These are phyloP conservation scores for Halcyon leucocephala DNA, from an alignment of 2,797 vertebrate genomes.

Conservation along the genomic window DNA sequence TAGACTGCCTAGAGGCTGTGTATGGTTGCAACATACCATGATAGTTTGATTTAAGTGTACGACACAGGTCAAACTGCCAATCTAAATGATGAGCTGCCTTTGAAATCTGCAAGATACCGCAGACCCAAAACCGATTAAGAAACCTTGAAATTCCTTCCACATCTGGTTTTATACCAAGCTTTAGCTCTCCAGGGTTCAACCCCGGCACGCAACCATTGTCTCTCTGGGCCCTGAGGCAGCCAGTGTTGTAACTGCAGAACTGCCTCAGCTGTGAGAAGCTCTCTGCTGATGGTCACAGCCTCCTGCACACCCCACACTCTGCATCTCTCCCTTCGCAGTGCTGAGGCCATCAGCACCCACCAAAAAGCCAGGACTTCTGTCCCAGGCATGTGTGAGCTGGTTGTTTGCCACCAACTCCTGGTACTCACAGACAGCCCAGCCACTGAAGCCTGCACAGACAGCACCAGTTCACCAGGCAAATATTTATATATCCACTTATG, in stretches of 20 bases:
- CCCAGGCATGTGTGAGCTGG: background rate
- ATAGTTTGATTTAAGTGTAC: background rate
- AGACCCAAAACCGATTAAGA: background rate
- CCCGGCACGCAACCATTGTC: background rate
- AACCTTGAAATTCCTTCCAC: background rate
- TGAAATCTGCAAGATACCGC: background rate
- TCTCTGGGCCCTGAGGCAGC: background rate
- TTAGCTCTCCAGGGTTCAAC: background rate
- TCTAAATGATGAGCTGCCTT: background rate
- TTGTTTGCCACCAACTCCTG: too few species aligned
- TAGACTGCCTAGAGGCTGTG: background rate
- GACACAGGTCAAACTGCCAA: background rate
- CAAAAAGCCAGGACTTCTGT: background rate
- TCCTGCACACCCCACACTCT: accelerated
- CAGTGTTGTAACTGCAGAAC: too few species aligned
- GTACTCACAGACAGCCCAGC: accelerated
- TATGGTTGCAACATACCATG: background rate
- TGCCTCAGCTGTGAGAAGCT: background rate
- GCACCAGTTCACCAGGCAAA: background rate
- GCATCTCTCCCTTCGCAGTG: background rate
- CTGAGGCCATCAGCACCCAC: background rate
- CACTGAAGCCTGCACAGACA: background rate
- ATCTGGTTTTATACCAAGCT: accelerated
- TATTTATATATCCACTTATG: background rate
- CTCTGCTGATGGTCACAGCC: background rate